A percentile compares a stretch with the other conserved stretches of the same genome.
These are phyloP conservation scores for Amblyraja radiata DNA, from an alignment of 2,797 vertebrate species.

Conservation along the genomic window DNA sequence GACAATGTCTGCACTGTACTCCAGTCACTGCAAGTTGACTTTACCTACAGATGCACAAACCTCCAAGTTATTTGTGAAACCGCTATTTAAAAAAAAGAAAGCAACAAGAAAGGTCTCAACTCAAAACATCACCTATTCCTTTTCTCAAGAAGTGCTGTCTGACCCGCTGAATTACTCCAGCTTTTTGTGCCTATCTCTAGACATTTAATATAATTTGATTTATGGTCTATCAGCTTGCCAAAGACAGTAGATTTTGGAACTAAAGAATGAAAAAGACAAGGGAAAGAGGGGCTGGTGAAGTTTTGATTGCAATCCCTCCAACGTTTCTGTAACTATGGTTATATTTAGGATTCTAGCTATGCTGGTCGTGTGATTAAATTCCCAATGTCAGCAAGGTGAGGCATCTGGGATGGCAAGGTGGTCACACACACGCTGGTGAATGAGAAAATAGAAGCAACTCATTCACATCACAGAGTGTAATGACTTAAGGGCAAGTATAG, in stretches of 20 bases:
- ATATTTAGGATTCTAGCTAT: neutral
- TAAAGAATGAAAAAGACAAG: neutral
- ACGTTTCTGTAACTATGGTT: neutral
- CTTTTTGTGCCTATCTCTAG: too few relatives aligned
- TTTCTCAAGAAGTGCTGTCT: too few relatives aligned
- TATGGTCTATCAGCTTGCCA: neutral
- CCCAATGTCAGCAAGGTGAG: neutral
- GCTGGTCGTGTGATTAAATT: neutral
- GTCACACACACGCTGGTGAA: too few relatives aligned
- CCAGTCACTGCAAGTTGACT: neutral
- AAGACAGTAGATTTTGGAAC: neutral
- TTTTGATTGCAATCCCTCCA: neutral
- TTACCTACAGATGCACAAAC: neutral
- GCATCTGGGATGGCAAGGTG: neutral
- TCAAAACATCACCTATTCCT: too few relatives aligned
- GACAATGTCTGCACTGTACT: conserved; percentile 17
- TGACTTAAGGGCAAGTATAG: neutral
- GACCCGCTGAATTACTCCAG: too few relatives aligned
- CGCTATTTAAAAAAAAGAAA: neutral
- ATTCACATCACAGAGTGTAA: neutral
- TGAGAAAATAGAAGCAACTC: neutral
- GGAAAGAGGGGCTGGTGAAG: neutral
- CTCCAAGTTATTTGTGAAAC: neutral
- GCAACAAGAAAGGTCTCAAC: too few relatives aligned
- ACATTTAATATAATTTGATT: neutral